phyloP scores from a whole-genome alignment of 2,888 invertebrate genomes.

The Tenthredo distinguenda region DNA sequence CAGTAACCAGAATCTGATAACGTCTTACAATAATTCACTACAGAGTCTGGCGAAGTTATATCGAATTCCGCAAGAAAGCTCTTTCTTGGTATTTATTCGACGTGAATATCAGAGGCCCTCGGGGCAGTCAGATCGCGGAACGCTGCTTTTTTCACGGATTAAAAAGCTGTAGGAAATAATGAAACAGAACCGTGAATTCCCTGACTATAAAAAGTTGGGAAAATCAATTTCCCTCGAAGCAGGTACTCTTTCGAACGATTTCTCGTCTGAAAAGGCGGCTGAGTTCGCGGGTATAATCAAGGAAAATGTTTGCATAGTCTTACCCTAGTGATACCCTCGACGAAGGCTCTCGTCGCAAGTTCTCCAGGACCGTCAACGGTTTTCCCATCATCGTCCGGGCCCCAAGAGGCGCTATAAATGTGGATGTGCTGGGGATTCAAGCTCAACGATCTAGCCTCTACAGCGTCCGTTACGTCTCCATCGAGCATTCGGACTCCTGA shows the following conservation, averaged over 20 bases:
- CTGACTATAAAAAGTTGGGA: not conserved
- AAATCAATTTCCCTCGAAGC: not conserved
- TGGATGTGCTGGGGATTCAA: conserved; percentile 98
- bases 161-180: conserved; percentile 7
- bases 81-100: conserved; percentile 10
- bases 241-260: conserved; percentile 16
- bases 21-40: conserved; percentile 39
- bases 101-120: not conserved
- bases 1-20: conserved; percentile 39
- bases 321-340: conserved; percentile 96
- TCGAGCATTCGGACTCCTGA: conserved; percentile 98
- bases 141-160: not conserved
- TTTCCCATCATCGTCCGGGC: conserved; percentile 98
- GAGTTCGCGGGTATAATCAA: not conserved
- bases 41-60: conserved; percentile 33
- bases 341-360: conserved; percentile 95
- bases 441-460: conserved; percentile 96
- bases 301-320: conserved; percentile 51
- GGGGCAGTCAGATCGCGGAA: not conserved
- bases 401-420: conserved; percentile 99
- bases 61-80: conserved; percentile 32
- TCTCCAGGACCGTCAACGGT: conserved; percentile 99
- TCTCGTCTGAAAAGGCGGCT: not conserved
- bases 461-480: conserved; percentile 99
- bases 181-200: not conserved